These are phyloP conservation scores for Lepus timidus DNA, from an alignment of 2,113 vertebrate genomes.

Conservation along the genomic window DNA sequence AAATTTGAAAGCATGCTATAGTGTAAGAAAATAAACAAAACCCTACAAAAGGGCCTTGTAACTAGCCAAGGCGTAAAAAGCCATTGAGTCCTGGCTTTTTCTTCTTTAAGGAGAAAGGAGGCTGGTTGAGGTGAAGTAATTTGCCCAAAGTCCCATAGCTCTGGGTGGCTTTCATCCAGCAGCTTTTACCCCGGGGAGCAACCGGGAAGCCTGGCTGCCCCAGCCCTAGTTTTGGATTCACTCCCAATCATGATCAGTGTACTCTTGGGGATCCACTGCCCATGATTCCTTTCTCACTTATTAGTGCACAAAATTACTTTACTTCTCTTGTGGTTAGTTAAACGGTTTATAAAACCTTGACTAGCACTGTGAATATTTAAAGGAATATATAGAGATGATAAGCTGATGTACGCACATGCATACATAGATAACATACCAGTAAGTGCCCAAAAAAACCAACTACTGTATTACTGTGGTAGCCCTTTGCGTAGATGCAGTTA, in stretches of 20 bases:
- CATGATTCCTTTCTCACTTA: background rate
- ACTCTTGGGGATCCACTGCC: background rate
- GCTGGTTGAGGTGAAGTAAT: background rate
- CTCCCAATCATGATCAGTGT: background rate
- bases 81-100: accelerated
- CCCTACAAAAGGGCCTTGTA: background rate
- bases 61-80: background rate
- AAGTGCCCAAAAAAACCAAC: background rate
- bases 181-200: accelerated
- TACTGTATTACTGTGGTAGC: too few relatives aligned
- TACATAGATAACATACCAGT: background rate
- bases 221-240: background rate
- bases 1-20: background rate
- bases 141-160: accelerated
- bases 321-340: background rate
- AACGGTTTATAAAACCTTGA: background rate
- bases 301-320: background rate
- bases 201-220: accelerated
- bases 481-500: background rate
- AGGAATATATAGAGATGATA: background rate
- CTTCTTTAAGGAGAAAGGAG: background rate
- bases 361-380: background rate
- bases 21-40: background rate
- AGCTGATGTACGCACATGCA: background rate
- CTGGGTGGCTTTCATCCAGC: accelerated